phyloP scores from a whole-genome alignment of 2,797 vertebrate species.

The Anniella stebbinsi region DNA sequence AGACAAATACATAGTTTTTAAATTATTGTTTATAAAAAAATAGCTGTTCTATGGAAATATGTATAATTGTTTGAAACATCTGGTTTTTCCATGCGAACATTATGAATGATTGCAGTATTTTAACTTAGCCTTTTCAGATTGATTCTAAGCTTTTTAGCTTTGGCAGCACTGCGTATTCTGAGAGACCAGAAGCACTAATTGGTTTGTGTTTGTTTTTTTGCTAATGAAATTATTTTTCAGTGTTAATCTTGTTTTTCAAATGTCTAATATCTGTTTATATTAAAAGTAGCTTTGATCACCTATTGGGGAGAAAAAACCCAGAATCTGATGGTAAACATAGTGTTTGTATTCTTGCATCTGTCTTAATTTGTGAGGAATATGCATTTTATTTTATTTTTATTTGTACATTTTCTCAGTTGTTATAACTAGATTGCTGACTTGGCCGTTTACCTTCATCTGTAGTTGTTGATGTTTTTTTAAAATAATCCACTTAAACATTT shows the following conservation, averaged over 20 bases:
- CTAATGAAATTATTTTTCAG: constrained; percentile 76
- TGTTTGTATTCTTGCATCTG: constrained; percentile 79
- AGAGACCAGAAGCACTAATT: constrained; percentile 81
- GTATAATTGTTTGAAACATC: constrained; percentile 86
- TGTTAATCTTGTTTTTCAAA: constrained; percentile 78
- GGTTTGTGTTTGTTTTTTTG: constrained; percentile 77
- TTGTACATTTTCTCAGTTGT: constrained; percentile 82
- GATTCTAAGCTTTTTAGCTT: constrained; percentile 86
- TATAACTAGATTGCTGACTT: constrained; percentile 82
- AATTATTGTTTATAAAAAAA: constrained; percentile 85
- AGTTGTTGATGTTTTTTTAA: constrained; percentile 65
- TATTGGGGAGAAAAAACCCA: constrained; percentile 66
- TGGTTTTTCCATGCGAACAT: constrained; percentile 83
- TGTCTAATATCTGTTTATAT: constrained; percentile 82
- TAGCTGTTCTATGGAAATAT: constrained; percentile 85
- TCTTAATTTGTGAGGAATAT: constrained; percentile 80
- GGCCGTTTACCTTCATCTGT: constrained; percentile 82
- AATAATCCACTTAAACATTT: constrained; percentile 80
- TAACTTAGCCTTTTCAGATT: constrained; percentile 84
- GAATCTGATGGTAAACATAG: constrained; percentile 78
- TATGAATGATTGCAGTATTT: constrained; percentile 88
- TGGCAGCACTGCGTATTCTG: constrained; percentile 78
- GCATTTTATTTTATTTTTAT: constrained; percentile 81
- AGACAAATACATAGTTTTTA: constrained; percentile 84
- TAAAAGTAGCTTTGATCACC: constrained; percentile 79